These are phyloP conservation scores for Lathronympha strigana DNA, from an alignment of 2,888 invertebrate genomes.

Conservation along the genomic window DNA sequence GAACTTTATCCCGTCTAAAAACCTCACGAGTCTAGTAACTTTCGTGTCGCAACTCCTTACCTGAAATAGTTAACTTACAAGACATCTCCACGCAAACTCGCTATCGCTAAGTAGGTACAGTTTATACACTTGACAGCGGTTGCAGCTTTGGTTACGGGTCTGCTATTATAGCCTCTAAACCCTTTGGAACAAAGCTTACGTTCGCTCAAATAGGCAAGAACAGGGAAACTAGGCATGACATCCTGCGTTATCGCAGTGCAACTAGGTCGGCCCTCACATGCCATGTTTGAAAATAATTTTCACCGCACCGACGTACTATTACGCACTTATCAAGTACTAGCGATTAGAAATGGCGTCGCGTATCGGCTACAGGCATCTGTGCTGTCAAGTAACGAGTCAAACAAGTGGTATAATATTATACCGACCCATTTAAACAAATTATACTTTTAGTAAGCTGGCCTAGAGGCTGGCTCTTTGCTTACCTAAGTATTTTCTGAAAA, in stretches of 20 bases:
- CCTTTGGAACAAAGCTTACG: constrained; percentile 6
- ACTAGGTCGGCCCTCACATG: constrained; percentile 70
- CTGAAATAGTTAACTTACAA: constrained; percentile 15
- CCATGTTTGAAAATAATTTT: constrained; percentile 78
- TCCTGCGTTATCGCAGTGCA: constrained; percentile 76
- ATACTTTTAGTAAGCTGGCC: too few relatives aligned
- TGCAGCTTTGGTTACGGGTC: not conserved
- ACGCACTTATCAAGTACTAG: constrained; percentile 55
- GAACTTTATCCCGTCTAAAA: not conserved
- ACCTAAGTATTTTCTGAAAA: too few relatives aligned
- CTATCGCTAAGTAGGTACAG: constrained; percentile 15
- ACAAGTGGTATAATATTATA: not conserved
- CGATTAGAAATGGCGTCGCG: constrained; percentile 29
- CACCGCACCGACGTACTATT: constrained; percentile 61
- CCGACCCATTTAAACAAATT: too few relatives aligned
- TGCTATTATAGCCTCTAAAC: constrained; percentile 12
- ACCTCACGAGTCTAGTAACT: not conserved
- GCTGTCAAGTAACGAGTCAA: not conserved
- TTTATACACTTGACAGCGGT: constrained; percentile 26
- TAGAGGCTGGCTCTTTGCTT: too few relatives aligned
- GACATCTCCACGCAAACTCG: constrained; percentile 9
- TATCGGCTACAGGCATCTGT: constrained; percentile 8
- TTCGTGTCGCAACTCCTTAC: constrained; percentile 7
- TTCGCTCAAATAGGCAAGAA: constrained; percentile 43
- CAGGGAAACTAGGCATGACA: constrained; percentile 71